These are phyloP conservation scores for Fregetta grallaria DNA, from an alignment of 2,113 vertebrate genomes.

Conservation along the genomic window DNA sequence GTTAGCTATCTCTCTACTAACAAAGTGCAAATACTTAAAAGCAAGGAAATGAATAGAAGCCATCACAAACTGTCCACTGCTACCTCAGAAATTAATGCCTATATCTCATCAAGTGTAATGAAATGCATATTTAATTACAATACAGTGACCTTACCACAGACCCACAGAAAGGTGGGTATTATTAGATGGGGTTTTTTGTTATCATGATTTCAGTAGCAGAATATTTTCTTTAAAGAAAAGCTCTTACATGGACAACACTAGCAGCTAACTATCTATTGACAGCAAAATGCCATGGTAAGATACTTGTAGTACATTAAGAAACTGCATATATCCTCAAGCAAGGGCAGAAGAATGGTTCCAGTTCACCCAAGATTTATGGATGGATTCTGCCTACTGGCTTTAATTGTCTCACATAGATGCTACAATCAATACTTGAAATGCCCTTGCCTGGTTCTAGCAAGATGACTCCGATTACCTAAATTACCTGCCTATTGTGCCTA, in stretches of 20 bases:
- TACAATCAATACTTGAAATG: conserved; percentile 49
- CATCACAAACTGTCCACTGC: neutral
- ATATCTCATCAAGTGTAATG: conserved; percentile 15
- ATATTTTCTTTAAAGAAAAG: neutral
- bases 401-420: conserved; percentile 34
- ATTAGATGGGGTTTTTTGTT: neutral
- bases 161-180: neutral
- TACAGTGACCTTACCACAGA: neutral
- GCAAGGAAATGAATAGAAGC: conserved; percentile 22
- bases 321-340: neutral
- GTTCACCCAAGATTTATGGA: conserved; percentile 41
- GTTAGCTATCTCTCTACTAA: neutral
- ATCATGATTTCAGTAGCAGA: neutral
- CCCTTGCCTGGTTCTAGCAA: conserved; percentile 40
- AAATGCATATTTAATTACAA: conserved; percentile 15
- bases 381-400: conserved; percentile 8
- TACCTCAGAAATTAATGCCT: conserved; percentile 1
- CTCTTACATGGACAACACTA: neutral
- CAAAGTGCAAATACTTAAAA: conserved; percentile 24
- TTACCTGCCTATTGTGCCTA: conserved; percentile 22
- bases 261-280: conserved; percentile 19
- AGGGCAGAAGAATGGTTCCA: conserved; percentile 9
- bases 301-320: neutral
- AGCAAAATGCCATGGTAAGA: neutral
- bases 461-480: conserved; percentile 42